Conservation (phyloP, 2,113 vertebrate species). For the Platysteira castanea region DNA sequence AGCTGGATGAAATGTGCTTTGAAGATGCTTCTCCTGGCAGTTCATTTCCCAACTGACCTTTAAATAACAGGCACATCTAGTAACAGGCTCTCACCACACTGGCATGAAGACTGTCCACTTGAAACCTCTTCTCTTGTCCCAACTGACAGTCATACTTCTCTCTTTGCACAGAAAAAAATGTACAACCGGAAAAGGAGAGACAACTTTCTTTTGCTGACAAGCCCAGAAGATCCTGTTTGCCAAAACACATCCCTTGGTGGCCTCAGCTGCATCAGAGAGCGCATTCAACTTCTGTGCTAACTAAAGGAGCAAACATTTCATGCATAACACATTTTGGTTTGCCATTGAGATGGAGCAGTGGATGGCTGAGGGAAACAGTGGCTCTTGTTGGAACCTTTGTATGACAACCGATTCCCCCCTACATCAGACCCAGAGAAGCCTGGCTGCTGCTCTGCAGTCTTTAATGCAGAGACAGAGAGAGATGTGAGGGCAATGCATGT, state of each 20-base stretch:
- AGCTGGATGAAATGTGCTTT: neutral
- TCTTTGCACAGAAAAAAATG: neutral
- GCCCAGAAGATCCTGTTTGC: neutral
- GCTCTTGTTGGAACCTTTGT: neutral
- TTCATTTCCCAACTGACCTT: neutral
- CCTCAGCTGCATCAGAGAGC: neutral
- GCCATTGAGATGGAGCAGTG: neutral
- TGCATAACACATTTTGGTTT: neutral
- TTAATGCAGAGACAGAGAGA: neutral
- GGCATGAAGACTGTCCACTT: neutral
- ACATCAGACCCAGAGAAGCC: neutral
- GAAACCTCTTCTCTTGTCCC: neutral
- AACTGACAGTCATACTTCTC: neutral
- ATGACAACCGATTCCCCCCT: neutral
- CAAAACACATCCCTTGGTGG: neutral
- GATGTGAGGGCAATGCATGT: fast-evolving
- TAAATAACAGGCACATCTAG: neutral
- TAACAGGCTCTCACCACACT: neutral
- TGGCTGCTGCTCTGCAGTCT: neutral
- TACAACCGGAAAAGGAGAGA: neutral
- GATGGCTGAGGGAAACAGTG: neutral
- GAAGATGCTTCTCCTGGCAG: neutral
- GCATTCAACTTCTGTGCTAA: neutral
- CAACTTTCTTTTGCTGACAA: neutral
- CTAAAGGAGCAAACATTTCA: neutral